Percentiles rank a stretch among this genome's conserved stretches.
Conservation (phyloP, 1,140 invertebrate genomes). For the Diorhabda sublineata region DNA sequence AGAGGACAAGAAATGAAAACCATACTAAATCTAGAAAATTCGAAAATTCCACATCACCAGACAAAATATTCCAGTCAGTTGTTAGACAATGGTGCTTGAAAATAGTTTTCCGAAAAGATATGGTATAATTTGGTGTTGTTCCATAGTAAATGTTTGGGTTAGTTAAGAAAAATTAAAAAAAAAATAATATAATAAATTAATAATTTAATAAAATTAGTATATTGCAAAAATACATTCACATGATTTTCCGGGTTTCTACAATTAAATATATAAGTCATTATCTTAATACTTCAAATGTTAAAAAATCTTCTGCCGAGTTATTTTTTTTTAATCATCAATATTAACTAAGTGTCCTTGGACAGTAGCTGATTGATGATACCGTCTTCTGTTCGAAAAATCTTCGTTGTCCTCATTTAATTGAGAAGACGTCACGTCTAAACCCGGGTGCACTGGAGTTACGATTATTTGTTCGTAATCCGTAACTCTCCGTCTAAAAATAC, state of each 20-base stretch:
- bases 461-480: constrained; percentile 86
- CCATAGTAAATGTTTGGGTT: not conserved
- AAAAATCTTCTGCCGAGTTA: not conserved
- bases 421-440: constrained; percentile 73
- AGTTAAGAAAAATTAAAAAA: not conserved
- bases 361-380: constrained; percentile 86
- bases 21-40: not conserved
- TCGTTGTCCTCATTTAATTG: constrained; percentile 92
- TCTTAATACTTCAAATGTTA: not conserved
- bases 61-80: not conserved
- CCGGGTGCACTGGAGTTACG: constrained; percentile 79
- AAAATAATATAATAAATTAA: constrained; percentile 4
- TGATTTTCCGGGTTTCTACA: not conserved
- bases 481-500: constrained; percentile 60
- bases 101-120: not conserved
- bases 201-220: constrained; percentile 7
- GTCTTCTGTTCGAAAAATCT: constrained; percentile 84
- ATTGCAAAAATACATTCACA: constrained; percentile 5
- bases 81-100: not conserved
- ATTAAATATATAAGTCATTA: not conserved
- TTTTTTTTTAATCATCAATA: constrained; percentile 49
- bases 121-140: not conserved
- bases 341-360: constrained; percentile 72
- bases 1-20: no score
- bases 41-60: not conserved